A percentile compares a stretch with the other conserved stretches of the same genome.
These are phyloP conservation scores for Crocuta crocuta DNA, from an alignment of 2,113 vertebrate species.

Conservation along the genomic window DNA sequence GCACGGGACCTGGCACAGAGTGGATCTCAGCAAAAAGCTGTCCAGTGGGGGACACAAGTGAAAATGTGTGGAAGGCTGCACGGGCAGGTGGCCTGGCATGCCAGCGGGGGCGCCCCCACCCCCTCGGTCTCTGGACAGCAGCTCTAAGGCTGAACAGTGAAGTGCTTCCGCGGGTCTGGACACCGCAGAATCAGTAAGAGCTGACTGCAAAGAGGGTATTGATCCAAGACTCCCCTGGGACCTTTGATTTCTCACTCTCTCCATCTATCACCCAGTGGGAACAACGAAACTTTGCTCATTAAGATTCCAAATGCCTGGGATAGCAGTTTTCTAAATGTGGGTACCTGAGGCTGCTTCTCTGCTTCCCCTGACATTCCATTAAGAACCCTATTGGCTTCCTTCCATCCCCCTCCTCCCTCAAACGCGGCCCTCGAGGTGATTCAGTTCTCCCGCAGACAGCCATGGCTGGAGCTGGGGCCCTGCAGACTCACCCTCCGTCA, in stretches of 20 bases:
- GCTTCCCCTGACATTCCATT: not conserved
- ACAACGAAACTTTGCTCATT: not conserved
- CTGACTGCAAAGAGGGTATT: slow-evolving; percentile 64
- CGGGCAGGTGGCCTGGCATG: not conserved
- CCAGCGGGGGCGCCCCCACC: not conserved
- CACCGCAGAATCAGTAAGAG: not conserved
- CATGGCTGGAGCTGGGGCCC: not conserved
- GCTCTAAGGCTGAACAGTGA: not conserved
- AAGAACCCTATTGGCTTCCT: not conserved
- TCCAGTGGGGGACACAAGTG: not conserved
- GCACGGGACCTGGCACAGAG: not conserved
- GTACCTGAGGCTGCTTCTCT: not conserved
- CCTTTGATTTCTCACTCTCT: slow-evolving; percentile 63
- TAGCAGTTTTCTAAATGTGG: slow-evolving; percentile 15
- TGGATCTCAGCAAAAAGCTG: not conserved
- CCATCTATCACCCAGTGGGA: slow-evolving; percentile 54
- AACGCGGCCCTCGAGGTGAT: not conserved
- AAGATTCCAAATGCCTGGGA: slow-evolving; percentile 44
- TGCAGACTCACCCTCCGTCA: slow-evolving; percentile 92
- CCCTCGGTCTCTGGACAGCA: not conserved
- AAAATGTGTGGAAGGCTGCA: not conserved
- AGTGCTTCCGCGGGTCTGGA: not conserved
- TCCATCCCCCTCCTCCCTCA: not conserved
- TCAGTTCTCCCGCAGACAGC: not conserved
- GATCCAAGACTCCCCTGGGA: slow-evolving; percentile 62